These are phyloP conservation scores for Zelostemma sp. DNA, from an alignment of 1,140 invertebrate species.

Conservation along the genomic window DNA sequence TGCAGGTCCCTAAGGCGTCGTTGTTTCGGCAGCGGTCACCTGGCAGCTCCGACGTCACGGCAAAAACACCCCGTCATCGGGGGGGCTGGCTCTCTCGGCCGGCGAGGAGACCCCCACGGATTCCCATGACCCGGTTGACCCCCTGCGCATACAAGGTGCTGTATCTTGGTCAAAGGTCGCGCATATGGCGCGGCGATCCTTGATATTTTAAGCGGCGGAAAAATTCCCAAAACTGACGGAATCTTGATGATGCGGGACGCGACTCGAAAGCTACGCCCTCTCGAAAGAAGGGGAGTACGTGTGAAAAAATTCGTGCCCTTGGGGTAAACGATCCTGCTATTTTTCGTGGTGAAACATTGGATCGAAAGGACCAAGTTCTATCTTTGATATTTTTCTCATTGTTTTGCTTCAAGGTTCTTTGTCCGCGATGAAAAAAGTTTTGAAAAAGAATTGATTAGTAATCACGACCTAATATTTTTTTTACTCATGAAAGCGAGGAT, in stretches of 20 bases:
- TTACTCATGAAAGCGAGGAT: neutral
- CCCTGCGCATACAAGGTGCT: conserved; percentile 39
- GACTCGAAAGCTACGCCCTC: conserved; percentile 16
- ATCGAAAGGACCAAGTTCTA: no score
- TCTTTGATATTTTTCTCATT: no score
- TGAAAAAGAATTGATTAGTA: no score
- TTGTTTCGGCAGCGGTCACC: conserved; percentile 45
- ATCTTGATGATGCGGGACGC: conserved; percentile 26
- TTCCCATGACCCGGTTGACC: conserved; percentile 67
- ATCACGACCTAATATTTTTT: neutral
- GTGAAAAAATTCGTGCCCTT: conserved; percentile 37
- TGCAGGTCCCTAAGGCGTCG: conserved; percentile 11
- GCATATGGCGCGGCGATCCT: conserved; percentile 55
- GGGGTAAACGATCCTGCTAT: no score
- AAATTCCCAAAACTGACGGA: conserved; percentile 54
- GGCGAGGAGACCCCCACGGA: conserved; percentile 62
- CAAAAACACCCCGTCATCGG: conserved; percentile 51
- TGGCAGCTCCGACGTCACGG: conserved; percentile 44
- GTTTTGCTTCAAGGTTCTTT: no score
- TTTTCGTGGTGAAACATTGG: neutral
- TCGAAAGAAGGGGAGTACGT: conserved; percentile 28
- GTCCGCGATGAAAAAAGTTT: no score
- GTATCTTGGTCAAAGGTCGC: conserved; percentile 57
- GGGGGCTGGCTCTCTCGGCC: neutral
- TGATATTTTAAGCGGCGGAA: conserved; percentile 39